A percentile compares a stretch with the other conserved stretches of the same genome.
phyloP scores from a whole-genome alignment of 1,140 invertebrate species.

The Semibalanus balanoides region DNA sequence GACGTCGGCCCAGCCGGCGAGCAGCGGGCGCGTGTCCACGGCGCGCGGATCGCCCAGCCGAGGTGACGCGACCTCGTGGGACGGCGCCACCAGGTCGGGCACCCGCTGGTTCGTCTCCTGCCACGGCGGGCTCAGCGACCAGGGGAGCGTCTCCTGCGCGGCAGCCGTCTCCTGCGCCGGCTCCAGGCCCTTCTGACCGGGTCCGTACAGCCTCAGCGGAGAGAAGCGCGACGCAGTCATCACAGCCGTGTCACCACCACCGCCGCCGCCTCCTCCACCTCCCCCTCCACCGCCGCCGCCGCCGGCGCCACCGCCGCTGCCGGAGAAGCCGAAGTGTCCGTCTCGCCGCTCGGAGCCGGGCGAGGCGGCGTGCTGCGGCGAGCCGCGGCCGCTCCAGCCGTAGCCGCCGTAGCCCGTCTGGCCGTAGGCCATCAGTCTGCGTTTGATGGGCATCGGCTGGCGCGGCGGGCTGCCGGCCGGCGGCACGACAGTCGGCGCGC shows the following conservation, averaged over 20 bases:
- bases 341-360: neutral
- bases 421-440: neutral
- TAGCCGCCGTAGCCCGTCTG: neutral
- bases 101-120: neutral
- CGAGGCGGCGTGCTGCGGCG: constrained; percentile 1
- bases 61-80: neutral
- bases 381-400: neutral
- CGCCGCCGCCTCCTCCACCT: neutral
- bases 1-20: neutral
- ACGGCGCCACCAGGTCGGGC: neutral
- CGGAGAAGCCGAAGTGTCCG: neutral
- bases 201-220: neutral
- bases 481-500: neutral
- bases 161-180: neutral
- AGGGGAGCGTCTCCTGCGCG: neutral
- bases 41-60: neutral
- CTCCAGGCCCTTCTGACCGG: neutral
- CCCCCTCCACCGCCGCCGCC: neutral
- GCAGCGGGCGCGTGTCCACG: neutral
- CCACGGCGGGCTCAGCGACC: neutral
- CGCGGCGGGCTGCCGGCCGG: neutral
- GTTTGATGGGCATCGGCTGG: neutral
- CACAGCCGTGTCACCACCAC: neutral
- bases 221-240: neutral
- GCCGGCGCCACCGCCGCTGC: neutral